Base-by-base conservation (phyloP, 2,888 invertebrate species). In the Coelinius sp. region DNA sequence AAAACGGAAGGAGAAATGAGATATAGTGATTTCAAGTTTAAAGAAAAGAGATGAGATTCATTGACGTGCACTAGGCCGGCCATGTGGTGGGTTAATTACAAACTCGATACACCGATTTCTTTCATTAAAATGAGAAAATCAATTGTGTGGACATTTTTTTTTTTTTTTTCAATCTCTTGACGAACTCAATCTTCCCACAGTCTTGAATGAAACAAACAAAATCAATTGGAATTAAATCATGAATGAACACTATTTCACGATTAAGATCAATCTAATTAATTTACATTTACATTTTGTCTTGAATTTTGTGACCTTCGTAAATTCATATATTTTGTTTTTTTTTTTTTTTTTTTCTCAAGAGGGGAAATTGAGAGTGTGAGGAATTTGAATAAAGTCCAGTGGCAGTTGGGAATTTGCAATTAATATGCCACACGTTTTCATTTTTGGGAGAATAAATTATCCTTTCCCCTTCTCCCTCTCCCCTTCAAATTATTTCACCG, bases 71-170 rank as follows among this genome's bases (percentile, higher is more conserved):
- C 44, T 82, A 79, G 79, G 73, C n/a, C 76, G 75, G 22, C 70
- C 68, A 75, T 75, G 72, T 81, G 78, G 79, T 76, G 79, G 81
- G 81, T 80, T 83, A 83, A 83, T 83, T 83, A 79, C 83, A 81
- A 81, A 82, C 81, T 81, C 81, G 78, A 79, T 82, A 79, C 77
- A 78, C 76, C 80, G 81, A 83, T 83, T 83, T 83, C 83, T 83
- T 59, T 83, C 83, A 82, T 83, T 83, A 83, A 82, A 77, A 80
- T 81, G 77, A 77, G 80, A 71, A 68, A 74, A 73, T 76, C 74
- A 73, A 76, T 74, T 74, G 73, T 69, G 69, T 56, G 31, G 68
- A 52, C 68, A 31, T 31, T 41, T 41, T 12, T 41, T 41, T n/a
- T 3, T 20, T 49, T 49, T 17, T 20, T 49, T 49, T 20, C 20